Conservation (phyloP, 92 coral and sea anemone genomes). For the Siderastrea siderea region DNA sequence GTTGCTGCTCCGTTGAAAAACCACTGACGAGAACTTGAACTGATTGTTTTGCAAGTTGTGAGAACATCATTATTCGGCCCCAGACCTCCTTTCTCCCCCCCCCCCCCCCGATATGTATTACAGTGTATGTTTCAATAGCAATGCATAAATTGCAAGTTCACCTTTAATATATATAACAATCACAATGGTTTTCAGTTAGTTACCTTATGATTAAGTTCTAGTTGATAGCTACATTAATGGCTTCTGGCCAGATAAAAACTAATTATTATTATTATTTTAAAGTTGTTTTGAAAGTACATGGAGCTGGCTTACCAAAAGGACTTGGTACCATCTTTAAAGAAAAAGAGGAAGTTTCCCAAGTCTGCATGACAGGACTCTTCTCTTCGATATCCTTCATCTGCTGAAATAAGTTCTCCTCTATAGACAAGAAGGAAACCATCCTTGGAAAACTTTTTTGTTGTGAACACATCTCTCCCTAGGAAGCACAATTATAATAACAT, state of each 20-base stretch:
- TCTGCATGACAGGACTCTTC: slow-evolving; percentile 42
- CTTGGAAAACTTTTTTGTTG: slow-evolving; percentile 38
- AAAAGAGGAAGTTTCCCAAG: slow-evolving; percentile 63
- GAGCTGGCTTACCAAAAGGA: slow-evolving; percentile 42
- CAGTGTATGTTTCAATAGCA: too few relatives aligned
- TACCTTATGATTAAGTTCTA: too few relatives aligned
- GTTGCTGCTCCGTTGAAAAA: too few relatives aligned
- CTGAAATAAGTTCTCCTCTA: slow-evolving; percentile 48
- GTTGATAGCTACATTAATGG: neutral
- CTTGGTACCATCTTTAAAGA: slow-evolving; percentile 47
- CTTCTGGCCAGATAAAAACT: neutral
- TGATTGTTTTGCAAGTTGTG: too few relatives aligned
- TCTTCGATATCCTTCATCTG: slow-evolving; percentile 38
- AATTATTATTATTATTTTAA: neutral
- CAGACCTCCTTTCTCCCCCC: too few relatives aligned
- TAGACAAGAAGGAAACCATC: slow-evolving; percentile 49
- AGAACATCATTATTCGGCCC: too few relatives aligned
- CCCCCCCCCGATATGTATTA: too few relatives aligned
- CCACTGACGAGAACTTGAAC: too few relatives aligned
- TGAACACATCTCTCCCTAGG: slow-evolving; percentile 60
- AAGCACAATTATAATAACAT: neutral
- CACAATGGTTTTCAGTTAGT: too few relatives aligned
- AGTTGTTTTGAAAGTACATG: neutral
- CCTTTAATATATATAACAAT: too few relatives aligned
- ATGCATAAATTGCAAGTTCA: too few relatives aligned